These are phyloP conservation scores for Cossypha polioptera DNA, from an alignment of 2,797 vertebrate genomes.

Conservation along the genomic window DNA sequence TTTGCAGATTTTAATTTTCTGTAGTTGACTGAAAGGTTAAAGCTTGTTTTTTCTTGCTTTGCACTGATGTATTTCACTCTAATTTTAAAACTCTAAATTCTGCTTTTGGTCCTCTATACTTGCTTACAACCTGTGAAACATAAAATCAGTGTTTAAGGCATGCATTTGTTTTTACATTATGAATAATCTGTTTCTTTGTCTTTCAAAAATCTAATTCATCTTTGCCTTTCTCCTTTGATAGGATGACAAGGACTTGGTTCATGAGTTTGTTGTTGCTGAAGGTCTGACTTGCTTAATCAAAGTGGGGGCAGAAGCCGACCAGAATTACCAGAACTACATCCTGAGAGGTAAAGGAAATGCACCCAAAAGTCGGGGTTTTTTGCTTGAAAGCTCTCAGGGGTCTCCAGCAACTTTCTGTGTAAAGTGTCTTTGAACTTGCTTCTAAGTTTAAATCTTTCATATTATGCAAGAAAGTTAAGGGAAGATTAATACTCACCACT, in stretches of 20 bases:
- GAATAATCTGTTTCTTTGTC: not conserved
- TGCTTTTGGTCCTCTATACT: not conserved
- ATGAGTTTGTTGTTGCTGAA: constrained; percentile 94
- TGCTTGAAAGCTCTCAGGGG: not conserved
- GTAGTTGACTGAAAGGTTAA: not conserved
- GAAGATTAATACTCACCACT: accelerated
- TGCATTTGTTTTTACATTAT: not conserved
- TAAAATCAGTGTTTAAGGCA: not conserved
- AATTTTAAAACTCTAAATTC: not conserved
- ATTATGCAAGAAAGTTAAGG: not conserved
- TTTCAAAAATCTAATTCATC: not conserved
- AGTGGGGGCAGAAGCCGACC: constrained; percentile 95
- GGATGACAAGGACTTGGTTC: constrained; percentile 98
- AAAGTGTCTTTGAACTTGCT: not conserved
- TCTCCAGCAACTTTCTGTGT: not conserved
- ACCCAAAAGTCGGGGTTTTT: not conserved
- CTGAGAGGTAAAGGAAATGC: constrained; percentile 86
- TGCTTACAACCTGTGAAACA: not conserved
- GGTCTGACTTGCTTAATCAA: constrained; percentile 95
- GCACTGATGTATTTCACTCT: not conserved
- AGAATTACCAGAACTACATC: constrained; percentile 99
- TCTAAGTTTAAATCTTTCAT: not conserved
- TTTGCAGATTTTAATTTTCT: not conserved
- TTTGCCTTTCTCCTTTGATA: constrained; percentile 62
- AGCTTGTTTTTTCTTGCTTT: not conserved